Conservation (phyloP, 2,797 vertebrate species). For the Knipowitschia caucasica region DNA sequence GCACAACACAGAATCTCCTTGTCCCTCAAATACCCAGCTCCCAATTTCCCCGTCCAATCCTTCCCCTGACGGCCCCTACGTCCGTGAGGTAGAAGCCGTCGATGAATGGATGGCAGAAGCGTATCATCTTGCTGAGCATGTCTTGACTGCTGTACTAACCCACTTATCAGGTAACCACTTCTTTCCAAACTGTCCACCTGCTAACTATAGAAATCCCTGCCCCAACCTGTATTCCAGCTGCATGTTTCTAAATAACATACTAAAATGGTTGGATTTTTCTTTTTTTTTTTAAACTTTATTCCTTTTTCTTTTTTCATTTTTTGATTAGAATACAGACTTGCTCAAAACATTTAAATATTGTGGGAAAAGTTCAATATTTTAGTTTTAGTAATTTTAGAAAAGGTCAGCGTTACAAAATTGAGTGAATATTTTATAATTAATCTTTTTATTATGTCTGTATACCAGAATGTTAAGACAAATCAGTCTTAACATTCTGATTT, state of each 20-base stretch:
- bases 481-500: too few species aligned
- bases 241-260: conserved; percentile 1
- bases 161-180: conserved; percentile 80
- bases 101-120: conserved; percentile 79
- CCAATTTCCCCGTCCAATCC: conserved; percentile 45
- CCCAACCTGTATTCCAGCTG: conserved; percentile 14
- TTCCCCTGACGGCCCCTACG: conserved; percentile 52
- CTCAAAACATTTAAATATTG: too few species aligned
- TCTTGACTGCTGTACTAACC: conserved; percentile 83
- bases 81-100: conserved; percentile 75
- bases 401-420: too few species aligned
- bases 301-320: too few species aligned
- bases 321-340: too few species aligned
- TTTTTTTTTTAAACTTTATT: not conserved
- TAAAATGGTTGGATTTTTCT: not conserved
- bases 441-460: too few species aligned
- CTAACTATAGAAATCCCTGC: conserved; percentile 65
- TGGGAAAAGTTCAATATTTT: too few species aligned
- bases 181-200: conserved; percentile 62
- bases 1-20: conserved; percentile 19
- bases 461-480: too few species aligned
- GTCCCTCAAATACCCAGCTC: conserved; percentile 27
- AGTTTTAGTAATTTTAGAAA: too few species aligned
- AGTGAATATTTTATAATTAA: too few species aligned
- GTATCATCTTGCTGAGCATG: conserved; percentile 83